phyloP scores from a whole-genome alignment of 1,140 invertebrate species.

The Ctenoplectra terminalis region DNA sequence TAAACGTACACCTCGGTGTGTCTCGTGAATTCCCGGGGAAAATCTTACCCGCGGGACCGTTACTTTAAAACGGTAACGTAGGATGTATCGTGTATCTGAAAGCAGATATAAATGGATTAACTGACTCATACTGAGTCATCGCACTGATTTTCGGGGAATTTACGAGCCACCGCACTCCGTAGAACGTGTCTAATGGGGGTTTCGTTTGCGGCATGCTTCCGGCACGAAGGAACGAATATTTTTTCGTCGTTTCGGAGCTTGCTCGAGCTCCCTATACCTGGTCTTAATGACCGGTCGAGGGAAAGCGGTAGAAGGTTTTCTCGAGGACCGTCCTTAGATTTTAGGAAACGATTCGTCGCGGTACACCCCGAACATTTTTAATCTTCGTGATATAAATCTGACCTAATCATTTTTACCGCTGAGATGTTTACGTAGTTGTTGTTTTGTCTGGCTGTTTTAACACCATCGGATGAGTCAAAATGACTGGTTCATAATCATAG shows the following conservation, averaged over 20 bases:
- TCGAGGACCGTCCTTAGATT: too few relatives aligned
- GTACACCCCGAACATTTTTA: too few relatives aligned
- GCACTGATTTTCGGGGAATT: conserved; percentile 44
- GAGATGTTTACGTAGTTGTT: too few relatives aligned
- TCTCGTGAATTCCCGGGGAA: conserved; percentile 35
- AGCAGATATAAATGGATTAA: conserved; percentile 55
- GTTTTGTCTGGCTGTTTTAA: too few relatives aligned
- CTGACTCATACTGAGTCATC: conserved; percentile 47
- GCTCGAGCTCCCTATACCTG: background rate
- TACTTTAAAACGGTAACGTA: conserved; percentile 55
- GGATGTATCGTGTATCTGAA: conserved; percentile 52
- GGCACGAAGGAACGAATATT: background rate
- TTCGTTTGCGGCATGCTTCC: background rate
- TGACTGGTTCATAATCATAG: too few relatives aligned
- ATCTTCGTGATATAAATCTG: too few relatives aligned
- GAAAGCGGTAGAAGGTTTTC: background rate
- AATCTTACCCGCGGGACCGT: conserved; percentile 49
- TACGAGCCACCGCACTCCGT: background rate
- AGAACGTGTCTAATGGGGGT: background rate
- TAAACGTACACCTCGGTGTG: conserved; percentile 23
- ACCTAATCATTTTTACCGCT: too few relatives aligned
- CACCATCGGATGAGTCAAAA: too few relatives aligned
- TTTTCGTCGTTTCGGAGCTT: background rate
- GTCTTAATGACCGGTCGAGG: background rate
- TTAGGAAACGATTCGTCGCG: too few relatives aligned